Percentiles rank a stretch among this genome's conserved stretches.
Evolutionary conservation across 2,888 invertebrate genomes (phyloP).

Genomic region (Conchocele bisecta): DNA sequence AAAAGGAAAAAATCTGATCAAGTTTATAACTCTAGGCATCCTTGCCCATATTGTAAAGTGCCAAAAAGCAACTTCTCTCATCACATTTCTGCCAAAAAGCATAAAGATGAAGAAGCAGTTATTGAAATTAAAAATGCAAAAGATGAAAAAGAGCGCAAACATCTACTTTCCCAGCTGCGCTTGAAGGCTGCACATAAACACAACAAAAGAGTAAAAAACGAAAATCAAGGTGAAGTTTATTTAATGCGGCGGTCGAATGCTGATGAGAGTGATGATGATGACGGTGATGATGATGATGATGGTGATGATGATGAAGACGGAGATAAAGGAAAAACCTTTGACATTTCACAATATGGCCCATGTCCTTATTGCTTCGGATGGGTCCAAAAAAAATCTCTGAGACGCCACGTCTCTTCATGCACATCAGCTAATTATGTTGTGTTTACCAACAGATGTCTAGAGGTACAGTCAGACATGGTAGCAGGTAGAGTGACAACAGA

Average conservation of each 20-base stretch:
- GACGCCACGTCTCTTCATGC: conserved; percentile 27
- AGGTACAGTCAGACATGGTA: conserved; percentile 43
- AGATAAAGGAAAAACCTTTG: neutral
- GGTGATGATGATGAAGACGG: neutral
- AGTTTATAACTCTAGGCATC: neutral
- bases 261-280: neutral
- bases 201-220: neutral
- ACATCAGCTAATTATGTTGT: neutral
- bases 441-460: too few species aligned
- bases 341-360: conserved; percentile 37
- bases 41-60: neutral
- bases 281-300: neutral
- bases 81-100: neutral
- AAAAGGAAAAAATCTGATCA: conserved; percentile 1
- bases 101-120: neutral
- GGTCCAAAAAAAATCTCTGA: conserved; percentile 14
- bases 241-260: neutral
- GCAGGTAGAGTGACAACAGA: conserved; percentile 19
- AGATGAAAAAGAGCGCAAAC: too few species aligned
- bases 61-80: too few species aligned
- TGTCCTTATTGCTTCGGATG: conserved; percentile 50
- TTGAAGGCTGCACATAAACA: neutral
- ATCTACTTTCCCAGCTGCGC: neutral
- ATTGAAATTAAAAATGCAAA: neutral
- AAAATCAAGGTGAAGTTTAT: neutral